These are phyloP conservation scores for Xestoiulus laeticollis DNA, from an alignment of 2,888 invertebrate genomes.

Conservation along the genomic window DNA sequence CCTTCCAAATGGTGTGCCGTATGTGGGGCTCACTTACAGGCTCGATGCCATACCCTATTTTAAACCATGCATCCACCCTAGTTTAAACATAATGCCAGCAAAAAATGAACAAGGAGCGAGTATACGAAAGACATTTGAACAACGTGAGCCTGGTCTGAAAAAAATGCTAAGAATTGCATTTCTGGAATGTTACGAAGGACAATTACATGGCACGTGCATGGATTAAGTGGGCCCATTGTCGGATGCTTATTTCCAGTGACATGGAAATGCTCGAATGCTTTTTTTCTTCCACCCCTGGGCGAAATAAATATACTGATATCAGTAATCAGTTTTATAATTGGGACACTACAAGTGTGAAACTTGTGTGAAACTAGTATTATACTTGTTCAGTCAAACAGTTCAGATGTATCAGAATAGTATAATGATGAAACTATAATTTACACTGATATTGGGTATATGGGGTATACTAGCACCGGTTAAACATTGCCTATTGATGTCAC, in stretches of 20 bases:
- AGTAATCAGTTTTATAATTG: no score
- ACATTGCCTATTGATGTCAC: no score
- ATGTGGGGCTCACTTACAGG: conserved; percentile 37
- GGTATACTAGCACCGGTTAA: no score
- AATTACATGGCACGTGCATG: neutral
- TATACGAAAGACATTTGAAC: neutral
- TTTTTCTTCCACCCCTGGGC: no score
- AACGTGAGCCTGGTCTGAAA: neutral
- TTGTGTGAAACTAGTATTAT: no score
- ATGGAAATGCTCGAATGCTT: no score
- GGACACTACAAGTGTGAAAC: no score
- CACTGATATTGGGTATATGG: no score
- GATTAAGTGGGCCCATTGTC: neutral
- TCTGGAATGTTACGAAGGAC: neutral
- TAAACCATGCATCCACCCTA: conserved; percentile 35
- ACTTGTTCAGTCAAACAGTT: no score
- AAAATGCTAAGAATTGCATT: conserved; percentile 9
- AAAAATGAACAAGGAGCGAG: neutral
- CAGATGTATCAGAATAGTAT: no score
- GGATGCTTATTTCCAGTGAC: neutral
- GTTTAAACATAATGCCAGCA: conserved; percentile 24
- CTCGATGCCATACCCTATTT: conserved; percentile 44
- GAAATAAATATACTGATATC: no score
- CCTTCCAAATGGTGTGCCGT: conserved; percentile 36
- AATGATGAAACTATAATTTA: no score